Evolutionary conservation across 2,797 vertebrate species (phyloP).

Genomic region (Antrozous pallidus): DNA sequence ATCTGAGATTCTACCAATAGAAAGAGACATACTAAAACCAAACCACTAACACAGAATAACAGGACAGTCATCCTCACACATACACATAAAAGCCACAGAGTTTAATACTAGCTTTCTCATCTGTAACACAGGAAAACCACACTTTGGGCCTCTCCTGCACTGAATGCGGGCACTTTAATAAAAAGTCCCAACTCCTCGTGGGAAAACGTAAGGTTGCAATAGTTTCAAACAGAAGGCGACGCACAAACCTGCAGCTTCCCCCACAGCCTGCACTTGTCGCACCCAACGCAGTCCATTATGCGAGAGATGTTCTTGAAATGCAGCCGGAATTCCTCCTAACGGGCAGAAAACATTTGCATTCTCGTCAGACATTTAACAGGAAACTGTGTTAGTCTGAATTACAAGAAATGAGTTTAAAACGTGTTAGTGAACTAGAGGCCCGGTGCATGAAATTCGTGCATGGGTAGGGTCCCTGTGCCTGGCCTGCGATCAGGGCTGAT

Average conservation of each 20-base stretch:
- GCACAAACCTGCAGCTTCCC: slow-evolving; percentile 93
- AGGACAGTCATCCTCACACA: background rate
- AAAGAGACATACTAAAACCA: background rate
- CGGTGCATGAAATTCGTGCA: no score
- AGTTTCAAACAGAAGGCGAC: background rate
- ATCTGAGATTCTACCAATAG: background rate
- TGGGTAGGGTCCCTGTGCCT: no score
- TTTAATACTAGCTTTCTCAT: background rate
- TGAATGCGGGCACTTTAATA: background rate
- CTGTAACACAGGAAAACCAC: background rate
- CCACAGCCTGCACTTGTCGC: slow-evolving; percentile 97
- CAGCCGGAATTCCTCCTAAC: slow-evolving; percentile 94
- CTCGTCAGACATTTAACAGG: slow-evolving; percentile 40
- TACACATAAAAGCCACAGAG: background rate
- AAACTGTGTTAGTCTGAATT: slow-evolving; percentile 6
- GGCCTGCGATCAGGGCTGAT: no score
- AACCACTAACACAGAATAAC: background rate
- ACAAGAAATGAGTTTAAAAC: background rate
- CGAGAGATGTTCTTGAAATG: slow-evolving; percentile 98
- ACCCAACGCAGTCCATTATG: slow-evolving; percentile 99
- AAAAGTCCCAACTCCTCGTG: background rate
- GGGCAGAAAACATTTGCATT: slow-evolving; percentile 1
- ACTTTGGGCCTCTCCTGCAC: background rate
- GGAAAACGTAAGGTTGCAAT: background rate
- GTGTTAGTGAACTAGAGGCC: background rate